phyloP scores from a whole-genome alignment of 2,797 vertebrate genomes.

The Crotalus adamanteus region DNA sequence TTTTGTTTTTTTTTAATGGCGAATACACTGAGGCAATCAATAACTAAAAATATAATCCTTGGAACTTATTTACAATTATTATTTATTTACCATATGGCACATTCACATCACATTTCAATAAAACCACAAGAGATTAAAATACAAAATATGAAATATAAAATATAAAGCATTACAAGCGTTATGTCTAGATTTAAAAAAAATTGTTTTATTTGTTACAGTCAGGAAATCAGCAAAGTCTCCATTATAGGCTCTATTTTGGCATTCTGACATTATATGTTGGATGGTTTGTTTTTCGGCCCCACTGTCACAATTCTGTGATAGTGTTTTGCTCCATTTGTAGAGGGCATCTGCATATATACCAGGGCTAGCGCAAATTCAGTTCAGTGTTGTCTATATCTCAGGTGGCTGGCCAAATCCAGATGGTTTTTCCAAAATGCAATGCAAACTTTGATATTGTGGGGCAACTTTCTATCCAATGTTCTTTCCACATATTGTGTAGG shows the following conservation, averaged over 20 bases:
- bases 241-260: not conserved
- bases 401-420: not conserved
- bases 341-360: not conserved
- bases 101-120: not conserved
- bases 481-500: not conserved
- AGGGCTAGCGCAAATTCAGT: not conserved
- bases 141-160: not conserved
- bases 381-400: not conserved
- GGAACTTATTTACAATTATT: not conserved
- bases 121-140: not conserved
- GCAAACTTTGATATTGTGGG: not conserved
- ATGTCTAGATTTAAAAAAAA: not conserved
- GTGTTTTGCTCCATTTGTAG: not conserved
- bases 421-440: not conserved
- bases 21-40: not conserved
- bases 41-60: not conserved
- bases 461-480: not conserved
- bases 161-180: not conserved
- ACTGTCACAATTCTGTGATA: not conserved
- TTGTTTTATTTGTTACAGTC: not conserved
- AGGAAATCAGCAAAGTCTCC: not conserved
- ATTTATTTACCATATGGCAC: not conserved
- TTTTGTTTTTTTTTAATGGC: not conserved
- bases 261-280: not conserved
- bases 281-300: too few species aligned